phyloP scores from a whole-genome alignment of 2,888 invertebrate genomes.

The Serripes groenlandicus region DNA sequence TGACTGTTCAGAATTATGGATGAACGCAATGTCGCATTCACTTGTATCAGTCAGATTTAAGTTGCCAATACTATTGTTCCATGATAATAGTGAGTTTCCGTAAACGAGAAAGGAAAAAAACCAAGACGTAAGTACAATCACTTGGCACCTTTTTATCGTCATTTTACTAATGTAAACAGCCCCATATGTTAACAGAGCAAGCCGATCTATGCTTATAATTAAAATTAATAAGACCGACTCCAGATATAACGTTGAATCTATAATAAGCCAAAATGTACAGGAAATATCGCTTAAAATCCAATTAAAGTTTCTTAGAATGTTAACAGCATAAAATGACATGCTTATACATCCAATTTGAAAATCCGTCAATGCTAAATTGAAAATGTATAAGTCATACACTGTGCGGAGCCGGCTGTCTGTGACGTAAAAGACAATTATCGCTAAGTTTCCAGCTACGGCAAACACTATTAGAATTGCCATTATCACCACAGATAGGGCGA shows the following conservation, averaged over 20 bases:
- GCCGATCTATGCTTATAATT: slow-evolving; percentile 72
- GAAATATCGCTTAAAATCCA: slow-evolving; percentile 73
- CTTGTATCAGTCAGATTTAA: slow-evolving; percentile 46
- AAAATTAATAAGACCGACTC: slow-evolving; percentile 72
- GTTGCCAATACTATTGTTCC: no score
- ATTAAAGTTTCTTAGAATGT: slow-evolving; percentile 56
- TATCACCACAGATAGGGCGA: slow-evolving; percentile 53
- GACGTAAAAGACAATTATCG: slow-evolving; percentile 69
- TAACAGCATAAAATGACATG: slow-evolving; percentile 73
- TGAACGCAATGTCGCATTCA: slow-evolving; percentile 76
- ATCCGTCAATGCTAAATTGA: slow-evolving; percentile 75
- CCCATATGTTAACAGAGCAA: slow-evolving; percentile 68
- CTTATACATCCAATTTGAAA: slow-evolving; percentile 70
- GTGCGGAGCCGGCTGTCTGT: slow-evolving; percentile 68
- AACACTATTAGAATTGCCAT: slow-evolving; percentile 62
- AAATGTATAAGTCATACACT: slow-evolving; percentile 74
- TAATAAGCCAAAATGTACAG: slow-evolving; percentile 71
- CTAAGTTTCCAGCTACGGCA: slow-evolving; percentile 70
- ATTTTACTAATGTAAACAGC: slow-evolving; percentile 63
- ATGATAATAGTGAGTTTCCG: slow-evolving; percentile 73
- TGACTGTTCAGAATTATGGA: slow-evolving; percentile 61
- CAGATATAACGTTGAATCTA: slow-evolving; percentile 73
- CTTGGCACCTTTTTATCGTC: slow-evolving; percentile 54
- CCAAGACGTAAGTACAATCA: slow-evolving; percentile 70
- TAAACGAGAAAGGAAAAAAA: slow-evolving; percentile 66